phyloP scores from a whole-genome alignment of 2,113 vertebrate genomes.

The Prolemur simus region DNA sequence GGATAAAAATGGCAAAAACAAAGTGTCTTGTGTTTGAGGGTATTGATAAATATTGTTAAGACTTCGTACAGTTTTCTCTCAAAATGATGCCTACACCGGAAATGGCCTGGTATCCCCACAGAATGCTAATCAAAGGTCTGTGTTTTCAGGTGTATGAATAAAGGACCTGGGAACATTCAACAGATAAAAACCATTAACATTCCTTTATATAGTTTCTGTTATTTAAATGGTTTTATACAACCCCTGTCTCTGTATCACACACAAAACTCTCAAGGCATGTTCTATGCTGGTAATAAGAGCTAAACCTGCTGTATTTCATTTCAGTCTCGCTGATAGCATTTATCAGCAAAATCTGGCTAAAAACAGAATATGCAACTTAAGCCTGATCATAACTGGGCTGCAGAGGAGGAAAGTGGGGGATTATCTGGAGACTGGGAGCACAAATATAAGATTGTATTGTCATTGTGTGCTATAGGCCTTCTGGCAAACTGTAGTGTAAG shows the following conservation, averaged over 20 bases:
- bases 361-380: conserved; percentile 98
- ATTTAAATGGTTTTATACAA: conserved; percentile 80
- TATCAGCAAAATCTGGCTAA: conserved; percentile 98
- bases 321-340: conserved; percentile 97
- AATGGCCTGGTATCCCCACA: not conserved
- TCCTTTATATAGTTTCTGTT: conserved; percentile 78
- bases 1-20: conserved; percentile 48
- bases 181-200: conserved; percentile 78
- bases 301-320: conserved; percentile 95
- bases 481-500: conserved; percentile 95
- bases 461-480: conserved; percentile 91
- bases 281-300: conserved; percentile 87
- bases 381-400: conserved; percentile 93
- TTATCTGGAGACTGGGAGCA: conserved; percentile 91
- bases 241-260: conserved; percentile 74
- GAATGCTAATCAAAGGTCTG: conserved; percentile 40
- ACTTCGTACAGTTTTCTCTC: not conserved
- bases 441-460: conserved; percentile 96
- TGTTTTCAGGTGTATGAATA: conserved; percentile 45
- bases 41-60: conserved; percentile 46
- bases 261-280: conserved; percentile 74
- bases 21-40: not conserved
- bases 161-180: conserved; percentile 4
- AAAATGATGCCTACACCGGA: not conserved
- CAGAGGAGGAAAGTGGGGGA: conserved; percentile 91